Evolutionary conservation across 2,888 invertebrate species (phyloP), one percentile per base, ranked within the genome.

Genomic region (Lamellibrachia columna): DNA sequence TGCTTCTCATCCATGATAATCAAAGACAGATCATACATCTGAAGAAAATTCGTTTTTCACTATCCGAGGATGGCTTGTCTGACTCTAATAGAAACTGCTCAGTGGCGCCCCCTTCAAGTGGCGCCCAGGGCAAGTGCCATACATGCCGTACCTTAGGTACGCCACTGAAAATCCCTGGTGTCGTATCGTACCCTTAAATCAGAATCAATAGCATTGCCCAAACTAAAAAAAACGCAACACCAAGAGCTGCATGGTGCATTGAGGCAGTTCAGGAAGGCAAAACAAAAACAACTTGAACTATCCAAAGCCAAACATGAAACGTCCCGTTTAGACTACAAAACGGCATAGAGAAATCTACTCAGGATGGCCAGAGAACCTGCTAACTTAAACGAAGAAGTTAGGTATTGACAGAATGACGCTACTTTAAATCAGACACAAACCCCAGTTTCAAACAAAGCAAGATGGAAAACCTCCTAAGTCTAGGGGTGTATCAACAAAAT

Each of bases 251-350:
- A 90, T 90, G 11, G n/a, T 52, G 52, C 40, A 52, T 11, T 90
- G 28, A 40, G n/a, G n/a, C 40, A 22, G 22, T 52, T 22, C 4
- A 22, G n/a, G n/a, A 52, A 3, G 9, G 52, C 90, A 8, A 90
- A 90, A 90, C 40, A 90, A 28, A 90, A 90, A 90, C 90, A 90
- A 28, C 40, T n/a, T 90, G 52, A 90, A 90, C 8, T 22, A n/a
- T 52, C 11, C 11, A 40, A 11, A 90, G 90, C 90, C 52, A 90
- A 28, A 28, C 9, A 90, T 52, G 9, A 52, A 8, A 28, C 40
- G 40, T 40, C 40, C 40, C 40, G 40, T 40, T 40, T 40, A 40
- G 40, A 40, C 40, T 40, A 40, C 40, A 40, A 40, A 40, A 40
- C 40, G 40, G 40, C 40, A 40, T 40, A 0, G 40, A 40, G 40